Conservation (phyloP, 2,113 vertebrate genomes). For the Clarias magur region DNA sequence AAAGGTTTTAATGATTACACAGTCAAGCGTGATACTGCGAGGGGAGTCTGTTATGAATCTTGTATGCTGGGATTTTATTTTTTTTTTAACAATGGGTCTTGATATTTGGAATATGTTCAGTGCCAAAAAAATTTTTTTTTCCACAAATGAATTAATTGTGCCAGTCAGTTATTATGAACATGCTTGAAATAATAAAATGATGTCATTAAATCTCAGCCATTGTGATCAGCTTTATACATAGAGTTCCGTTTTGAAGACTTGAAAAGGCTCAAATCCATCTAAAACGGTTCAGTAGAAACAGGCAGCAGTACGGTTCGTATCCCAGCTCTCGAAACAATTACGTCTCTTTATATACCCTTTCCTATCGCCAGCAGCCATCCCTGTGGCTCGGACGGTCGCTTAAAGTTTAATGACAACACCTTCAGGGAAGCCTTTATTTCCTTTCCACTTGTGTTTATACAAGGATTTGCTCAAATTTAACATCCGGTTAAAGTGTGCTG, state of each 20-base stretch:
- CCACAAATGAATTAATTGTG: constrained; percentile 55
- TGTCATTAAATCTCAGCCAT: not conserved
- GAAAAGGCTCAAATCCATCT: not conserved
- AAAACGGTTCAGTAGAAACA: not conserved
- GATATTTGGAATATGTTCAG: constrained; percentile 54
- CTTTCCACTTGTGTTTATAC: constrained; percentile 57
- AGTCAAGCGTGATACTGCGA: constrained; percentile 37
- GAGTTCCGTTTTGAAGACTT: not conserved
- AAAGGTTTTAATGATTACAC: constrained; percentile 64
- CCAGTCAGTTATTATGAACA: constrained; percentile 61
- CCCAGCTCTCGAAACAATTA: constrained; percentile 4
- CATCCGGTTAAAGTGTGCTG: constrained; percentile 53
- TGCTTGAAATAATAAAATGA: constrained; percentile 36
- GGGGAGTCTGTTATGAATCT: constrained; percentile 55
- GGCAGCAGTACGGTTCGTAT: not conserved
- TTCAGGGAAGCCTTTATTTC: constrained; percentile 66
- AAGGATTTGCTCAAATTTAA: constrained; percentile 50
- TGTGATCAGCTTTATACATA: not conserved
- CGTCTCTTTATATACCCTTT: not conserved
- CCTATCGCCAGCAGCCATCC: constrained; percentile 41
- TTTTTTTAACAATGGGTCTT: constrained; percentile 45
- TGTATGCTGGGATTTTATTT: constrained; percentile 18
- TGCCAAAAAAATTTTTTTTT: constrained; percentile 48
- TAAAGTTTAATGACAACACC: constrained; percentile 71
- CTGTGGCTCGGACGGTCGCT: constrained; percentile 62